Conservation (phyloP, 30 jellyfish, hydroid and myxozoan genomes). For the Chrysaora quinquecirrha region DNA sequence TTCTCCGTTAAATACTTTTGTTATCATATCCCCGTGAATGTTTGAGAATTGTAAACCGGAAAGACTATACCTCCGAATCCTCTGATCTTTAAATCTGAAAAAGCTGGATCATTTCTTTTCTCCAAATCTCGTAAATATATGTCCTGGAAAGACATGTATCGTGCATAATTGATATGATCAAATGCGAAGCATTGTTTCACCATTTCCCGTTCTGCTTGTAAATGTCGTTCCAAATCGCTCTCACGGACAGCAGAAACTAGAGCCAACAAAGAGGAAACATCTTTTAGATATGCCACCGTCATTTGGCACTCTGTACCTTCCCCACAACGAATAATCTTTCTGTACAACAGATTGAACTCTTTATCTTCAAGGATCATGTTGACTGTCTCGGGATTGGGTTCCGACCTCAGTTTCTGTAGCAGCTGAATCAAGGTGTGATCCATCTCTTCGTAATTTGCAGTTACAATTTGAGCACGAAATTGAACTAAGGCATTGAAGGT, state of each 20-base stretch:
- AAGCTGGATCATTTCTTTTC: slow-evolving; percentile 38
- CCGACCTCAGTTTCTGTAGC: slow-evolving; percentile 4
- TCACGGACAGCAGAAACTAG: neutral
- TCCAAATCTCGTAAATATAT: slow-evolving; percentile 21
- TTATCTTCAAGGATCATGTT: neutral
- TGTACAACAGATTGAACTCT: neutral
- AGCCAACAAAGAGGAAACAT: slow-evolving; percentile 5
- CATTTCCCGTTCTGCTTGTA: slow-evolving; percentile 11
- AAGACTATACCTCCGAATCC: slow-evolving; percentile 30
- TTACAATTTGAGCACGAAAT: neutral
- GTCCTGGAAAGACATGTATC: neutral
- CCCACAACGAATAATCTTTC: neutral
- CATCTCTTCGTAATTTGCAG: slow-evolving; percentile 3
- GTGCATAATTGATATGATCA: slow-evolving; percentile 15
- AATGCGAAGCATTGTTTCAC: slow-evolving; percentile 14
- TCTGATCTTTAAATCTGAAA: slow-evolving; percentile 4
- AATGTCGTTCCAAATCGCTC: slow-evolving; percentile 10
- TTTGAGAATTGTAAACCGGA: slow-evolving; percentile 4
- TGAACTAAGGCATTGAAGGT: slow-evolving; percentile 26
- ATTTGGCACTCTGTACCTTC: slow-evolving; percentile 33
- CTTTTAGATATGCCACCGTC: slow-evolving; percentile 30
- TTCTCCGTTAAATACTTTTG: slow-evolving; percentile 49
- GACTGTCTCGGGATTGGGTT: slow-evolving; percentile 6
- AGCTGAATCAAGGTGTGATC: neutral
- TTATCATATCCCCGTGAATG: slow-evolving; percentile 41